Conservation (phyloP, 1,140 invertebrate species). For the Sesamia nonagrioides region DNA sequence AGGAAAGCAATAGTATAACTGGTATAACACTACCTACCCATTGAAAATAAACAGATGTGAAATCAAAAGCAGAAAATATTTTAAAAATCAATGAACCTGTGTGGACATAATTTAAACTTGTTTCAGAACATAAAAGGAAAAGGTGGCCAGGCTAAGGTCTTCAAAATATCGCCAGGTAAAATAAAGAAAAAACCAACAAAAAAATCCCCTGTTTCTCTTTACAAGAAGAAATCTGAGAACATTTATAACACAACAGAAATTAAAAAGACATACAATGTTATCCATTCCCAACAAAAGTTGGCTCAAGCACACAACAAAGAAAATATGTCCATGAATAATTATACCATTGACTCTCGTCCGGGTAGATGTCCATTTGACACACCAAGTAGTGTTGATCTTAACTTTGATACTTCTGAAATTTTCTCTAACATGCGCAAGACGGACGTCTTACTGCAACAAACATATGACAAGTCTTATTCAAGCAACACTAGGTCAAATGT, state of each 20-base stretch:
- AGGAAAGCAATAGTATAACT: no score
- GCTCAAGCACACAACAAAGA: slow-evolving; percentile 66
- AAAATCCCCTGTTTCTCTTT: slow-evolving; percentile 74
- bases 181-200: slow-evolving; percentile 75
- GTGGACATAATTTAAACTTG: slow-evolving; percentile 2
- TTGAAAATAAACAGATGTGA: no score
- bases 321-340: slow-evolving; percentile 64
- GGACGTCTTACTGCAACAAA: slow-evolving; percentile 65
- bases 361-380: slow-evolving; percentile 79
- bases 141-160: slow-evolving; percentile 62
- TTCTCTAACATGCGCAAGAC: slow-evolving; percentile 72
- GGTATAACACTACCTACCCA: no score
- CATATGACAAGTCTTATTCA: slow-evolving; percentile 72
- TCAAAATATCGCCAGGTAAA: slow-evolving; percentile 80
- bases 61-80: no score
- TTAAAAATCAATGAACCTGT: not conserved
- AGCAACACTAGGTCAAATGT: slow-evolving; percentile 54
- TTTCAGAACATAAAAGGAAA: slow-evolving; percentile 76
- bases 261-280: slow-evolving; percentile 66
- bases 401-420: slow-evolving; percentile 79
- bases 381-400: slow-evolving; percentile 66
- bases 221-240: slow-evolving; percentile 74
- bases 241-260: slow-evolving; percentile 72
- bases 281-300: slow-evolving; percentile 70
- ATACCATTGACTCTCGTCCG: slow-evolving; percentile 60